Conservation (phyloP, 2,888 invertebrate genomes). For the Callosobruchus maculatus region DNA sequence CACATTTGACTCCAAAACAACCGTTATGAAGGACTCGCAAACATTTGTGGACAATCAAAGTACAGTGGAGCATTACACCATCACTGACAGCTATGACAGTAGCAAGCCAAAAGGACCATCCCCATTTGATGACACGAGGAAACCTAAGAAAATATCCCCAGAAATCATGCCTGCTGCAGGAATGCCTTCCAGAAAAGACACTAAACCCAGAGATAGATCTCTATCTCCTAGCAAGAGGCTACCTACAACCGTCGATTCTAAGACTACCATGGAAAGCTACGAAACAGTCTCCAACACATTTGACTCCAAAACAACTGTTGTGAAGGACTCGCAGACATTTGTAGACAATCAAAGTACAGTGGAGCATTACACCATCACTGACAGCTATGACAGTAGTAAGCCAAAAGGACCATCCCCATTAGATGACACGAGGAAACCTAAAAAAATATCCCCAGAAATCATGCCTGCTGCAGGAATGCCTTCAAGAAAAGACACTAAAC, state of each 20-base stretch:
- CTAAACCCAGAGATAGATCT: background rate
- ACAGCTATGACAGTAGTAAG: background rate
- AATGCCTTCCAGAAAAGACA: conserved; percentile 13
- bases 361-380: conserved; percentile 29
- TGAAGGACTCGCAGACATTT: background rate
- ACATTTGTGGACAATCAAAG: conserved; percentile 29
- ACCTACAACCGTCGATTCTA: background rate
- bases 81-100: background rate
- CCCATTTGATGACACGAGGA: conserved; percentile 7
- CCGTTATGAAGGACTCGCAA: conserved; percentile 31
- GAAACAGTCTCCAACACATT: background rate
- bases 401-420: background rate
- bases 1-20: conserved; percentile 31
- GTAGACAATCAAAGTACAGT: conserved; percentile 24
- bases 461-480: conserved; percentile 20
- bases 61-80: conserved; percentile 29
- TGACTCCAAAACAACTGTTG: conserved; percentile 1
- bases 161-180: conserved; percentile 20
- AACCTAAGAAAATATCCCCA: conserved; percentile 7
- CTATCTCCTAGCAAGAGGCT: background rate
- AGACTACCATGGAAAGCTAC: background rate
- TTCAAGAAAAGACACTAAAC: conserved; percentile 8
- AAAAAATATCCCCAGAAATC: conserved; percentile 11
- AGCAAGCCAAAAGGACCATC: conserved; percentile 1
- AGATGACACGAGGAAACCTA: conserved; percentile 1